Evolutionary conservation across 2,888 invertebrate species (phyloP), one percentile per base, ranked within the genome.

Genomic region (Dromius quadrimaculatus): DNA sequence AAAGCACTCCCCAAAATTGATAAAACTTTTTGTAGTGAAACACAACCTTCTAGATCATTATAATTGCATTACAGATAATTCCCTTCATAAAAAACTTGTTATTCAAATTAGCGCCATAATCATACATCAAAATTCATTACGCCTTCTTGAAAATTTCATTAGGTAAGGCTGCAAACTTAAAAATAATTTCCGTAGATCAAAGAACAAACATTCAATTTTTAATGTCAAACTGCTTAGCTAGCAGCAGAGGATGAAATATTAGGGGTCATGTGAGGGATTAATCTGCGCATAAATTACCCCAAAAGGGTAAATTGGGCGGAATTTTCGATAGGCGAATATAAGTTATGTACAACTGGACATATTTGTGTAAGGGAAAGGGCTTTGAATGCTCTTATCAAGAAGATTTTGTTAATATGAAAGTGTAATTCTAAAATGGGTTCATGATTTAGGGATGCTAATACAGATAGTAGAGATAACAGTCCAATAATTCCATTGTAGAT

Each of bases 291-390:
- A 32, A 63, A 63, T 45, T n/a, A n/a, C 45, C 43, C n/a, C 9
- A 11, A 28, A 19, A 41, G 23, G 62, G 38, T 19, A 11, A 17
- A 22, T 20, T 45, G 9, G 20, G 47, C 4, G 23, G 32, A 20
- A 36, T 38, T n/a, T 20, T 2, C 6, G 28, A 50, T 20, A 13
- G n/a, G 3, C 45, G 5, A n/a, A n/a, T 45, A 36, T 47, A 15
- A 50, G 20, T 63, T 45, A 32, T 47, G 50, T 20, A 50, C 64
- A 64, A 64, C 50, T 47, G 50, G 34, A 47, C 47, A 36, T 34
- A 47, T 64, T 64, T 64, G 34, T 57, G 32, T 8, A 17, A 9
- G n/a, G 20, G 61, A 22, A 34, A 50, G 47, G 47, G 47, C 47
- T 64, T 47, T 64, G 23, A 62, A 20, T 6, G 64, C 28, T 17